phyloP scores from a whole-genome alignment of 2,797 vertebrate genomes.

The Tokudaia muenninki region DNA sequence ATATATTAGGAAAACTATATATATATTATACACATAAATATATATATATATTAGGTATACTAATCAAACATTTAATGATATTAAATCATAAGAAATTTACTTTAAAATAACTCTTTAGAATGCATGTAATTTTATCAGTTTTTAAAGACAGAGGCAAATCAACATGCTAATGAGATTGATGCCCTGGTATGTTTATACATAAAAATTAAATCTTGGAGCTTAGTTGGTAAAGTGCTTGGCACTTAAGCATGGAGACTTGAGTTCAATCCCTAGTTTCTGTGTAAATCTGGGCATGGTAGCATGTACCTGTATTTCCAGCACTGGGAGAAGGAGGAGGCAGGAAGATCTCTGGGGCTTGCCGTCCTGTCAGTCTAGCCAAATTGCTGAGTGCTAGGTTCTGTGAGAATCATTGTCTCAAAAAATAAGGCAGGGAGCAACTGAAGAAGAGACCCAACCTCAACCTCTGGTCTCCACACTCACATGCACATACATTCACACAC shows the following conservation, averaged over 20 bases:
- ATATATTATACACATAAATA: background rate
- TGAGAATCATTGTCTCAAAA: background rate
- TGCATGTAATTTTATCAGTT: background rate
- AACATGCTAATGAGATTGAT: background rate
- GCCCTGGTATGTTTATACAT: background rate
- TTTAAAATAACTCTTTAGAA: background rate
- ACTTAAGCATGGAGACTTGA: background rate
- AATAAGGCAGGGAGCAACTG: background rate
- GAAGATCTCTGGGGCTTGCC: background rate
- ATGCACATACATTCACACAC: background rate
- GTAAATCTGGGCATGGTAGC: background rate
- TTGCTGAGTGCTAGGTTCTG: background rate
- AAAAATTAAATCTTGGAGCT: background rate
- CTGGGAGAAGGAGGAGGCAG: background rate
- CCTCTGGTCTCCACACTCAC: background rate
- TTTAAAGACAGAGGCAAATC: background rate
- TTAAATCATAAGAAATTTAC: background rate
- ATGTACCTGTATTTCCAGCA: background rate
- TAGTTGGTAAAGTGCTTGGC: background rate
- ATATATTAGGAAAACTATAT: too few relatives aligned
- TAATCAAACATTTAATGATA: background rate
- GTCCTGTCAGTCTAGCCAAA: background rate
- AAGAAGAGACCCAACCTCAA: too few relatives aligned
- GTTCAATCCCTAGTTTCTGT: background rate
- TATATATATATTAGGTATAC: background rate